These are phyloP conservation scores for Drusus annulatus DNA, from an alignment of 1,140 invertebrate species.

Conservation along the genomic window DNA sequence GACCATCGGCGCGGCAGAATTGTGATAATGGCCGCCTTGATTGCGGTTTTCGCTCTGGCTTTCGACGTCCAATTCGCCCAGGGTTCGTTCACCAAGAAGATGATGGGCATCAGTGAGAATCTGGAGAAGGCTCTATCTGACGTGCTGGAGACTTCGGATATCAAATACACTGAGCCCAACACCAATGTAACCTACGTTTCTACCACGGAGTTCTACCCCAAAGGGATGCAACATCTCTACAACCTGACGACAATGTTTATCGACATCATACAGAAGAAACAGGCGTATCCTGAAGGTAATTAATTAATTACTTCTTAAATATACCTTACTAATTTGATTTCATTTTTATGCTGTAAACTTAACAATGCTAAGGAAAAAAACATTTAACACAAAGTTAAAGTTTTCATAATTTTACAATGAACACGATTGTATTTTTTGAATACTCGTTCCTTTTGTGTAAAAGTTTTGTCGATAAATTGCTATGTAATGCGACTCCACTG, in stretches of 20 bases:
- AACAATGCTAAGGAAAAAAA: too few relatives aligned
- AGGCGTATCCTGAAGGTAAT: conserved; percentile 68
- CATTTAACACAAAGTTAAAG: too few relatives aligned
- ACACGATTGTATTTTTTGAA: too few relatives aligned
- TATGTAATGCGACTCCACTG: too few relatives aligned
- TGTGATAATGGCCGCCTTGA: conserved; percentile 33
- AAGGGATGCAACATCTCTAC: conserved; percentile 79
- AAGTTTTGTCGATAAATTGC: too few relatives aligned
- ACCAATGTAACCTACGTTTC: conserved; percentile 73
- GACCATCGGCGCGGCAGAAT: conserved; percentile 5
- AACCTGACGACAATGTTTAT: conserved; percentile 77
- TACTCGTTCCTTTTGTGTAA: too few relatives aligned
- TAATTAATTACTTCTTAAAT: conserved; percentile 54
- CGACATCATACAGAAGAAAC: conserved; percentile 69
- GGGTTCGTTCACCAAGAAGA: conserved; percentile 55
- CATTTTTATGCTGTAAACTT: too few relatives aligned
- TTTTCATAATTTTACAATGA: too few relatives aligned
- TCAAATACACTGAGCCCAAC: conserved; percentile 65
- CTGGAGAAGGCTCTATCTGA: conserved; percentile 62
- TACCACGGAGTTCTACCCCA: conserved; percentile 74
- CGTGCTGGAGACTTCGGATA: conserved; percentile 63
- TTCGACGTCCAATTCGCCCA: conserved; percentile 29
- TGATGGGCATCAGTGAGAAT: conserved; percentile 60
- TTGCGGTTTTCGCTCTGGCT: conserved; percentile 13
- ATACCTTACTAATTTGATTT: too few relatives aligned